Evolutionary conservation across 1,140 invertebrate species (phyloP), one percentile per base, ranked within the genome.

Genomic region (Asobara japonica): DNA sequence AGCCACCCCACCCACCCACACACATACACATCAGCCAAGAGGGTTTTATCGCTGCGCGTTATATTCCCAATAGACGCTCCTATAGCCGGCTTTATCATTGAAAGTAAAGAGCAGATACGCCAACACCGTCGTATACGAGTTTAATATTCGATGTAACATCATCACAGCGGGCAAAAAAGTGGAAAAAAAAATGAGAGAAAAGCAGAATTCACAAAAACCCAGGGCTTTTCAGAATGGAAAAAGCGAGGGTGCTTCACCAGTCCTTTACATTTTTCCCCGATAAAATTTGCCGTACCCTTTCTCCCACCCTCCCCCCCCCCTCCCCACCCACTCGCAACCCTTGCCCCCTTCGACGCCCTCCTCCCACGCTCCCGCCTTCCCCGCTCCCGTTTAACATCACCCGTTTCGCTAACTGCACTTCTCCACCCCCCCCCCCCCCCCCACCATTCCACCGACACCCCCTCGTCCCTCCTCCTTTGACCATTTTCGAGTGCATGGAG

Each of bases 41-140:
- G 31, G 36, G 64, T 18, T 66, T 22, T 66, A 66, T 66, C 64
- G 18, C 36, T 10, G n/a, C 31, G 13, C 33, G 64, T 66, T 66
- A 38, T 36, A 41, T 66, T 66, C 33, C 64, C 64, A 33, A 66
- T 66, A 66, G 18, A 33, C 22, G 61, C 29, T 25, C 33, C 31
- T 22, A 38, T 38, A 66, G 3, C 6, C 31, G 16, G 64, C 36
- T 33, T 22, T 25, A 56, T 41, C 31, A 38, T 41, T 25, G 31
- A 2, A 22, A n/a, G 16, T 33, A 41, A 38, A 66, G 22, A 36
- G 31, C 4, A 65, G 29, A 18, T 22, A 36, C 8, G 20, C 31
- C 61, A 66, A n/a, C 36, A 2, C 36, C 38, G 1, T 38, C 64
- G 22, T 27, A 65, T 65, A 65, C 36, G 36, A 56, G 22, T 56